Conservation (phyloP, 2,797 vertebrate species). For the Okamejei kenojei region DNA sequence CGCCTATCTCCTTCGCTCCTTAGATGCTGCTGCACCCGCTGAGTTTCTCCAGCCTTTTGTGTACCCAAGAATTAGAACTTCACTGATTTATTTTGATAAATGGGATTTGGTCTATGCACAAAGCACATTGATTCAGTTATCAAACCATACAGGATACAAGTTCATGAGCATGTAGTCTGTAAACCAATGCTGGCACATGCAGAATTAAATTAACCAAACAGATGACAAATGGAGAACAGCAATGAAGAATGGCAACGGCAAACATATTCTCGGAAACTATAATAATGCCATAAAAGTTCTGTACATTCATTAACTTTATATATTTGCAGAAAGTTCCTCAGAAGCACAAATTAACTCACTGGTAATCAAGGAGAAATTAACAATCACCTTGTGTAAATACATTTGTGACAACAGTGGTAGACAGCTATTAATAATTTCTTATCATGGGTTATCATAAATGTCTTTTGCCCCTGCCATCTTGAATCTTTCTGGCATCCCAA, state of each 20-base stretch:
- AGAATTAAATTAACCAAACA: not conserved
- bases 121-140: not conserved
- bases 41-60: too few species aligned
- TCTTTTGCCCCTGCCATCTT: too few species aligned
- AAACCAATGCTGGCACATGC: not conserved
- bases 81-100: not conserved
- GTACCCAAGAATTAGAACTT: not conserved
- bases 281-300: not conserved
- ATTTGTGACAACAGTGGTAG: not conserved
- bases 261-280: not conserved
- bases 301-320: not conserved
- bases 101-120: too few species aligned
- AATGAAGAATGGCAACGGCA: not conserved
- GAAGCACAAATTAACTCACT: not conserved
- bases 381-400: not conserved
- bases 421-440: not conserved
- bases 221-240: not conserved
- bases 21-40: too few species aligned
- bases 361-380: not conserved
- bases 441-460: too few species aligned
- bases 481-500: not conserved
- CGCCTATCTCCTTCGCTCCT: too few species aligned
- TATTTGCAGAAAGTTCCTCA: not conserved
- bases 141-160: not conserved
- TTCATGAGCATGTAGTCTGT: not conserved